Evolutionary conservation across 2,888 invertebrate genomes (phyloP).

Genomic region (Synanthedon formicaeformis): DNA sequence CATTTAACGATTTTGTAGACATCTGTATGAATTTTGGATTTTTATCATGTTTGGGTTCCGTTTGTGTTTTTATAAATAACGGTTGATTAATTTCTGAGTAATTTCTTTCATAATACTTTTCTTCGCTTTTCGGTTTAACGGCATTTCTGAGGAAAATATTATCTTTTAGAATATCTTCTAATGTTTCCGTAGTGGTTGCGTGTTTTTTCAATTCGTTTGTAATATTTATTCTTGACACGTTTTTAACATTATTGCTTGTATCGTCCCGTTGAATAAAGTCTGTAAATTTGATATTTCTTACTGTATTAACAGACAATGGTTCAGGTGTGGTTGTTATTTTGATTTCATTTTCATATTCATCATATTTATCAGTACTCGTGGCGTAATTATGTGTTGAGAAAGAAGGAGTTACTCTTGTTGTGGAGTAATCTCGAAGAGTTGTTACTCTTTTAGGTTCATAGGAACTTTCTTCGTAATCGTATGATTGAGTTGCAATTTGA

Average conservation of each 20-base stretch:
- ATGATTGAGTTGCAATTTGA: conserved; percentile 37
- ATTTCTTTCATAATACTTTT: conserved; percentile 13
- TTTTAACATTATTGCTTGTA: conserved; percentile 24
- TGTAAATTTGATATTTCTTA: conserved; percentile 16
- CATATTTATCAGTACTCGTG: neutral
- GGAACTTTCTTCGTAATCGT: conserved; percentile 33
- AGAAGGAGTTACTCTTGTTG: conserved; percentile 7
- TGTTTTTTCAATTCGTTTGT: conserved; percentile 8
- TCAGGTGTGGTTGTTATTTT: conserved; percentile 5
- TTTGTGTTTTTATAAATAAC: conserved; percentile 15
- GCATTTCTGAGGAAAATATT: conserved; percentile 53
- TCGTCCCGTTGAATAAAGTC: conserved; percentile 23
- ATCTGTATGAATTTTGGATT: conserved; percentile 28
- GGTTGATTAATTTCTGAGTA: conserved; percentile 6
- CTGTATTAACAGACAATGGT: conserved; percentile 7
- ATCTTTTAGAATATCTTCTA: conserved; percentile 32
- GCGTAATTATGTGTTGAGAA: neutral
- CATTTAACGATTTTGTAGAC: conserved; percentile 30
- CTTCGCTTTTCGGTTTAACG: conserved; percentile 21
- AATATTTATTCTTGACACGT: conserved; percentile 15
- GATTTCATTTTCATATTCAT: conserved; percentile 14
- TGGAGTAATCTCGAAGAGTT: conserved; percentile 7
- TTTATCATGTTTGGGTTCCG: conserved; percentile 31
- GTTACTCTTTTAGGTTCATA: conserved; percentile 25
- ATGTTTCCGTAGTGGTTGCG: conserved; percentile 20